Evolutionary conservation across 2,888 invertebrate genomes (phyloP), one percentile per base, ranked within the genome.

Genomic region (Calephelis perditalis): DNA sequence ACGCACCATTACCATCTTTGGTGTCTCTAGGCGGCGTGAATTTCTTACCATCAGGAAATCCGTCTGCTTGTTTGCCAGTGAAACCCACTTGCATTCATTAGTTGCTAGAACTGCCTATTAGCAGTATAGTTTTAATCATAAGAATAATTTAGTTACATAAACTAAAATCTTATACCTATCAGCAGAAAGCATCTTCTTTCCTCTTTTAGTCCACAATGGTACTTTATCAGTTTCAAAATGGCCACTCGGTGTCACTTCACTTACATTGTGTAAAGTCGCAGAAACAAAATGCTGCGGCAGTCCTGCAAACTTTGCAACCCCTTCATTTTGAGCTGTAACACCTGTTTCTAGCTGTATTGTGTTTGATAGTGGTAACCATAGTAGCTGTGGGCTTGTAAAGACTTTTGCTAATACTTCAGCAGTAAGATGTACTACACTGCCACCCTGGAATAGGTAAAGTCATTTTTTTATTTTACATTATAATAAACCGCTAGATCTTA

Each of bases 341-440:
- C 94, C 93, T 56, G 94, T 92, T 69, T 92, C 86, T 84, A 95
- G 92, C 55, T 92, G 92, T 45, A 93, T 82, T 55, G 95, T 94
- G 63, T 93, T 94, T 11, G 94, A 92, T 40, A 98, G 75, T 0
- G 96, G 94, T 63, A 96, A 91, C 78, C 95, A 94, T 26, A 97
- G 79, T 1, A 95, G 80, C 63, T 93, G 92, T 1, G 92, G 91
- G 8, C 91, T 92, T 26, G 82, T 73, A 55, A 92, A 93, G 7
- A 96, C 86, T 78, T 92, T 91, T 67, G 93, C 86, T 59, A 96
- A 91, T 0, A 95, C 94, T 83, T 96, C 96, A 66, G 93, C 92
- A 0, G 95, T 96, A 35, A 98, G 82, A 81, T 97, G 95, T 0
- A 97, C 96, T 57, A 97, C 92, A 80, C 95, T 95, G 56, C 96